Evolutionary conservation across 2,113 vertebrate species (phyloP), one percentile per base, ranked within the genome.

Genomic region (Psilopogon haemacephalus): DNA sequence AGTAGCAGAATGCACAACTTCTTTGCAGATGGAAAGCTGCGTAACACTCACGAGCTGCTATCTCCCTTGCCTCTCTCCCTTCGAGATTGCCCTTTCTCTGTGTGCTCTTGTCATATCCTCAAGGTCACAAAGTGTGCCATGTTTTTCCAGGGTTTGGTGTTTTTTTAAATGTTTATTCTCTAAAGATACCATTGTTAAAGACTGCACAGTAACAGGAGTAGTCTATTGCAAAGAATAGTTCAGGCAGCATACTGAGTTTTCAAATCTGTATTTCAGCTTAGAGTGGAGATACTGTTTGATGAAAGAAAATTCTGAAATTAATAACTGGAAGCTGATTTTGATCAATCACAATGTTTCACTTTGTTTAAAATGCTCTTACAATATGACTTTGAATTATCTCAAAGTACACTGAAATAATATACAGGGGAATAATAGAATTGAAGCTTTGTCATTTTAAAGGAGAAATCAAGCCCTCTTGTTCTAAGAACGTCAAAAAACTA

Each of bases 61-160:
- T 55, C 15, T 94, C 27, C 56, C 33, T 23, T 60, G 30, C 33
- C 11, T 92, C 21, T 44, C 60, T 91, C 83, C 62, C 76, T 77
- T 50, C 44, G 68, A 85, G 78, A 63, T 79, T 92, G 52, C 82
- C 71, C 74, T 90, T 95, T 93, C 12, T 95, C 71, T 93, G 33
- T 52, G 19, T 67, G 40, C 37, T 92, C 27, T 75, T 84, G 30
- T 86, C n/a, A 28, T 58, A 85, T 37, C 38, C 71, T 79, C 85
- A 78, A 96, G 94, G 74, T 90, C 90, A 86, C 88, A 79, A 80
- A 89, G 8, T 27, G 7, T 79, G 33, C 67, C 9, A 88, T 42
- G 32, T 52, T 76, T 90, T 91, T 92, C 55, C 87, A 89, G 82
- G 52, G 63, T 80, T 82, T 76, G 40, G 40, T 11, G 40, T 44